phyloP scores from a whole-genome alignment of 2,113 vertebrate genomes.

The Gallinago jamesoni region DNA sequence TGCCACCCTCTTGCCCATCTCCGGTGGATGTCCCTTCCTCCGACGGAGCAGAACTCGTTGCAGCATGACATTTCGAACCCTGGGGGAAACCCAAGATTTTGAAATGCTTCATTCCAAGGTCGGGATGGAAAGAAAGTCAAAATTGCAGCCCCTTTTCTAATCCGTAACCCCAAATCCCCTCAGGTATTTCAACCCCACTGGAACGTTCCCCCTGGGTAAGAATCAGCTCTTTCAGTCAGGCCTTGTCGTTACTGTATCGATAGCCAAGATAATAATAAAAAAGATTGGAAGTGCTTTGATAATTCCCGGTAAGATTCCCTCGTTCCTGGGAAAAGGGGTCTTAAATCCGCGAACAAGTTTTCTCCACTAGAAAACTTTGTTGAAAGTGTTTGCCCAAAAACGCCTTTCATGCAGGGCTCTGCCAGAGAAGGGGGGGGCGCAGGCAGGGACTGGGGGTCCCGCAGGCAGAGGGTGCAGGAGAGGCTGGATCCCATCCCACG shows the following conservation, averaged over 20 bases:
- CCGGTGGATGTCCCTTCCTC: not conserved
- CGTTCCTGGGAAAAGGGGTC: rapidly evolving
- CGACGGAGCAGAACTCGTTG: not conserved
- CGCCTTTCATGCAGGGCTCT: rapidly evolving
- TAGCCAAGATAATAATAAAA: not conserved
- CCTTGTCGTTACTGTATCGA: not conserved
- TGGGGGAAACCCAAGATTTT: not conserved
- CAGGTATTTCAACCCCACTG: not conserved
- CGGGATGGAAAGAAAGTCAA: not conserved
- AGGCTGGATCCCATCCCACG: rapidly evolving
- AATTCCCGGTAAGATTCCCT: not conserved
- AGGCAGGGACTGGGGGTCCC: not conserved
- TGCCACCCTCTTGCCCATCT: not conserved
- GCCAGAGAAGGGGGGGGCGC: not conserved
- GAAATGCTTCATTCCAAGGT: not conserved
- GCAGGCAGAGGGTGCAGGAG: not conserved
- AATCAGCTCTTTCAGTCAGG: not conserved
- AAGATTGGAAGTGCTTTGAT: not conserved
- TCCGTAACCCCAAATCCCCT: not conserved
- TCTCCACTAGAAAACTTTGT: not conserved
- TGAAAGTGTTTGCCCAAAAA: not conserved
- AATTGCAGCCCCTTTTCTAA: not conserved
- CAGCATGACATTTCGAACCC: not conserved
- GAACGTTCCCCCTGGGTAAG: rapidly evolving
- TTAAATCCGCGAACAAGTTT: rapidly evolving